Evolutionary conservation across 2,797 vertebrate genomes (phyloP), one percentile per base, ranked within the genome.

Genomic region (Chiroxiphia lanceolata): DNA sequence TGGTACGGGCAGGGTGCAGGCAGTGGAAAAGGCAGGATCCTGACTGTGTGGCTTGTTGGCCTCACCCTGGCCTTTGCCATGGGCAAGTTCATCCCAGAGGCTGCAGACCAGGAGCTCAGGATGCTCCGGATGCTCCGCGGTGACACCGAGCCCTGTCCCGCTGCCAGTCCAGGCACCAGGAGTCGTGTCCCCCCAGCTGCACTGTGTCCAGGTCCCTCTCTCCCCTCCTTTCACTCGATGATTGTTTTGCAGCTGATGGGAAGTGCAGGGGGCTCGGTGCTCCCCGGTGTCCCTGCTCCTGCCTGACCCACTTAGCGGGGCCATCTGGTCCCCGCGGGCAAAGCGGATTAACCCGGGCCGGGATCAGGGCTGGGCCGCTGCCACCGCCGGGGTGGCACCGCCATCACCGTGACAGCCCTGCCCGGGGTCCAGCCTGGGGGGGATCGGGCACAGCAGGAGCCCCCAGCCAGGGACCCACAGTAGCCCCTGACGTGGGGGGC

Each of bases 81-180:
- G 77, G 45, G 9, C 54, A 33, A 13, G 31, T 21, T 53, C 83
- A 23, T 11, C 22, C 40, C 6, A 3, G 40, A 22, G 26, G 34
- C 50, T 64, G 53, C 54, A n/a, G 70, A 60, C 4, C 56, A 6
- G 79, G 7, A 42, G 45, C 60, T 69, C 59, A 26, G 54, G 31
- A 19, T 50, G 86, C 34, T 80, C 68, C 1, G 0, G 5, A 4
- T 31, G 60, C 50, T 50, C 64, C 0, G 0, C 0, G 6, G 50
- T 8, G 69, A 10, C 80, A 48, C 25, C 0, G 1, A 74, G 38
- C 47, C 65, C 47, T 5, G 0, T 26, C 60, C 42, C 0, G 0
- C 45, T 60, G 25, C 40, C 64, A 38, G 29, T 25, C 36, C 2
- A 0, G 60, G n/a, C 57, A 36, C 38, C 0, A 1, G 45, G 31